A percentile compares a stretch with the other conserved stretches of the same genome.
These are phyloP conservation scores for Phenganax stokvisi DNA, from an alignment of 92 coral and sea anemone species.

Conservation along the genomic window DNA sequence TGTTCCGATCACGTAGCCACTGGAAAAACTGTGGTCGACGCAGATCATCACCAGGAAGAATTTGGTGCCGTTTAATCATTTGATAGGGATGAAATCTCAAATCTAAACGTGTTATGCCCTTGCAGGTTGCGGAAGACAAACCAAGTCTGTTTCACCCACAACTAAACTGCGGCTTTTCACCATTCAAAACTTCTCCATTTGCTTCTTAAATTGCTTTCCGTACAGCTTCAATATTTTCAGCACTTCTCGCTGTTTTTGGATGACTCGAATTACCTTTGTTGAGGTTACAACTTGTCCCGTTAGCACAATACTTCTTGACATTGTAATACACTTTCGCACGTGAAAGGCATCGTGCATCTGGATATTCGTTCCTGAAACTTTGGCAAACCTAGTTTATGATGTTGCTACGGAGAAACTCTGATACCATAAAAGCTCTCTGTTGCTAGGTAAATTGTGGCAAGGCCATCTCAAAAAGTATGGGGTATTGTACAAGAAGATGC, in stretches of 20 bases:
- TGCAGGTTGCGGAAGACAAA: constrained; percentile 4
- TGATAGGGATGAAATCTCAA: not conserved
- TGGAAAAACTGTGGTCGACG: no score
- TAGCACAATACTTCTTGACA: not conserved
- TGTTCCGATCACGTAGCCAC: no score
- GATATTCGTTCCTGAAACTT: constrained; percentile 1
- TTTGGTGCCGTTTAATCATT: not conserved
- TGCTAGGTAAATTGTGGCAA: not conserved
- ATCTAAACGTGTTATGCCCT: not conserved
- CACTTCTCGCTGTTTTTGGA: no score
- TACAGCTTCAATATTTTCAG: not conserved
- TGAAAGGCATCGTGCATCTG: not conserved
- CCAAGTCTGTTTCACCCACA: not conserved
- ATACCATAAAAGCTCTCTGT: not conserved
- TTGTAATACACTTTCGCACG: no score
- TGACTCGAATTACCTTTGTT: no score
- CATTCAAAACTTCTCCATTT: not conserved
- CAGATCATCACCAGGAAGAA: not conserved
- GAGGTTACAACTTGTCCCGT: not conserved
- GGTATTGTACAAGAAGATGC: no score
- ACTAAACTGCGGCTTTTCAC: constrained; percentile 6
- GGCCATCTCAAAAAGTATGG: not conserved
- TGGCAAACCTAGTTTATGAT: no score
- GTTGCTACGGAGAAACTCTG: no score
- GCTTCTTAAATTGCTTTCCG: not conserved